Evolutionary conservation across 1,140 invertebrate genomes (phyloP).

Genomic region (Anthonomus grandis): DNA sequence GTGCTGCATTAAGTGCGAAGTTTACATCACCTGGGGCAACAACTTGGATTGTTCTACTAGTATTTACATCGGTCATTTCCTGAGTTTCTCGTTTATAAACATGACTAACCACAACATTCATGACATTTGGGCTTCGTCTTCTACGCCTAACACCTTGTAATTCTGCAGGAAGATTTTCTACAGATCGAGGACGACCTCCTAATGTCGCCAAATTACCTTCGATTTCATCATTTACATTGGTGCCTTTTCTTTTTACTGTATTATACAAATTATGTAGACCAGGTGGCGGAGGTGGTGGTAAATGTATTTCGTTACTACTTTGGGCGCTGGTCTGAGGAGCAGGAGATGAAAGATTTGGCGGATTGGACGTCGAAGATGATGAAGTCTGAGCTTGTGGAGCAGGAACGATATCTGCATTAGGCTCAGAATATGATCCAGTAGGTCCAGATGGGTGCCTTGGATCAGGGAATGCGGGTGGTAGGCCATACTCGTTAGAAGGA

Average conservation of each 20-base stretch:
- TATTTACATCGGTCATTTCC: conserved; percentile 92
- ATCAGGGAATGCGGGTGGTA: conserved; percentile 75
- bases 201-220: conserved; percentile 76
- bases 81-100: conserved; percentile 83
- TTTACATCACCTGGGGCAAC: conserved; percentile 92
- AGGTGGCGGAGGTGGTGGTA: conserved; percentile 76
- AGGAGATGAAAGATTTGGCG: conserved; percentile 61
- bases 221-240: conserved; percentile 60
- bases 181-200: conserved; percentile 79
- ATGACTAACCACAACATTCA: conserved; percentile 62
- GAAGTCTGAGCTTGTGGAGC: conserved; percentile 72
- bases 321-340: conserved; percentile 52
- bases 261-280: conserved; percentile 72
- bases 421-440: conserved; percentile 76
- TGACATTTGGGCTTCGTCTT: conserved; percentile 57
- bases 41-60: conserved; percentile 85
- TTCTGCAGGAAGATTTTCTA: conserved; percentile 69
- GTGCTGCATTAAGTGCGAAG: conserved; percentile 72
- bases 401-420: conserved; percentile 73
- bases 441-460: conserved; percentile 78
- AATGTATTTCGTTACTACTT: conserved; percentile 60
- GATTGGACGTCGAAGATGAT: conserved; percentile 64
- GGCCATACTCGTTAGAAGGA: conserved; percentile 64
- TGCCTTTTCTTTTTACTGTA: conserved; percentile 77
- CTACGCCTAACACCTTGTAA: conserved; percentile 64